These are phyloP conservation scores for Rhyacichthys aspro DNA, from an alignment of 2,797 vertebrate species.

Conservation along the genomic window DNA sequence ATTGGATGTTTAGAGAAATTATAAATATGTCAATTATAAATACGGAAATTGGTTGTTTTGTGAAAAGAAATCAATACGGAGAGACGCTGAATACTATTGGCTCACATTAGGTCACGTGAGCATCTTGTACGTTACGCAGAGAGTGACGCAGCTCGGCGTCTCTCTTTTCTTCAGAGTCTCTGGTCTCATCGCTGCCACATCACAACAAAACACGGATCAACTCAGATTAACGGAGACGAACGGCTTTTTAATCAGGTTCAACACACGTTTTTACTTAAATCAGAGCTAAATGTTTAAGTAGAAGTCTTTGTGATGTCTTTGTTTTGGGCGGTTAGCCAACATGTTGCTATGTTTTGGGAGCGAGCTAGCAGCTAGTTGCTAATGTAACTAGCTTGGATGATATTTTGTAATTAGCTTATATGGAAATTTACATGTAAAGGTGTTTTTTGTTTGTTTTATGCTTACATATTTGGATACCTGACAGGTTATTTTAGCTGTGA, in stretches of 20 bases:
- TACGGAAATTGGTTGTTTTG: too few relatives aligned
- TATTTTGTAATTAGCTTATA: neutral
- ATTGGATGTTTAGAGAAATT: neutral
- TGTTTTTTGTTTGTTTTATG: too few relatives aligned
- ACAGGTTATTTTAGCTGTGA: too few relatives aligned
- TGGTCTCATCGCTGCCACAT: conserved; percentile 6
- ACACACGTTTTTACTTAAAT: neutral
- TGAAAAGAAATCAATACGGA: neutral
- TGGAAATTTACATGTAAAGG: too few relatives aligned
- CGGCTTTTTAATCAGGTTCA: neutral
- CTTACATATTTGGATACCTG: too few relatives aligned
- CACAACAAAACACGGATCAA: conserved; percentile 6
- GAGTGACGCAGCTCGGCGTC: neutral
- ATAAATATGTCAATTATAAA: neutral
- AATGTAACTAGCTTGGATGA: neutral
- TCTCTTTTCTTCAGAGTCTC: neutral
- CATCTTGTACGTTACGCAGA: too few relatives aligned
- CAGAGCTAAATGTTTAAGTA: too few relatives aligned
- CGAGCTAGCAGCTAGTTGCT: conserved; percentile 5
- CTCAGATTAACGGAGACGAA: neutral
- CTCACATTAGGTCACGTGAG: neutral
- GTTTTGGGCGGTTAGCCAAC: neutral
- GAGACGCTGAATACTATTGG: neutral
- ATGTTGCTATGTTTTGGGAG: neutral
- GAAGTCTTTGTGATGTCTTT: neutral